Percentiles rank a stretch among this genome's conserved stretches.
phyloP scores from a whole-genome alignment of 2,888 invertebrate genomes.

The Spodoptera exigua region DNA sequence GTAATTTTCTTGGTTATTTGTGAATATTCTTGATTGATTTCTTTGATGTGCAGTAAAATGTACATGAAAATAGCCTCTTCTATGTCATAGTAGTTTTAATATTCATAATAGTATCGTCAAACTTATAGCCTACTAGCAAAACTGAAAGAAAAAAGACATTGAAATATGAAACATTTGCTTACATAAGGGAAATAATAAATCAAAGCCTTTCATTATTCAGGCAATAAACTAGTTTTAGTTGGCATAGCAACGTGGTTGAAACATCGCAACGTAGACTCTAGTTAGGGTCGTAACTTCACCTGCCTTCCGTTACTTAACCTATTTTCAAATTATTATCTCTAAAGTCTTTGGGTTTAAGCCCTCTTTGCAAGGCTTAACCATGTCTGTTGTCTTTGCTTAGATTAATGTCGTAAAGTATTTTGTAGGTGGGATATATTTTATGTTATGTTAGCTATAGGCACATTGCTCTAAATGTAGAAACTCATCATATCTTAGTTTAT shows the following conservation, averaged over 20 bases:
- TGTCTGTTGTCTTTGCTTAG: too few relatives aligned
- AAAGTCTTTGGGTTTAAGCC: neutral
- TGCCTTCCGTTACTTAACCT: conserved; percentile 27
- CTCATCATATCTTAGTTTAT: too few relatives aligned
- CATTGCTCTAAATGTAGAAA: too few relatives aligned
- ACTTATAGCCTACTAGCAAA: too few relatives aligned
- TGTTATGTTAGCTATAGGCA: too few relatives aligned
- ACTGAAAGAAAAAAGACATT: conserved; percentile 5
- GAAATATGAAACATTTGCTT: conserved; percentile 15
- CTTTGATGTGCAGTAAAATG: too few relatives aligned
- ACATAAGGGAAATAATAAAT: conserved; percentile 40
- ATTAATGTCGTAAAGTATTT: too few relatives aligned
- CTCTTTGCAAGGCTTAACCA: too few relatives aligned
- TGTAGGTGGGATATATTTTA: too few relatives aligned
- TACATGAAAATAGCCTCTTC: too few relatives aligned
- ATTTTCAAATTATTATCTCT: conserved; percentile 14
- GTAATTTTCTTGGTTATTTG: neutral
- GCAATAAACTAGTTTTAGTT: conserved; percentile 40
- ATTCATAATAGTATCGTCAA: too few relatives aligned
- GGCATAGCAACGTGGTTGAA: conserved; percentile 43
- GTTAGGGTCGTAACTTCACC: conserved; percentile 22
- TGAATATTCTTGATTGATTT: neutral
- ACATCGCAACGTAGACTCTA: conserved; percentile 30
- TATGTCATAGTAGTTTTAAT: too few relatives aligned
- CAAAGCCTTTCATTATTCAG: conserved; percentile 49